Evolutionary conservation across 2,888 invertebrate species (phyloP).

Genomic region (Cactoblastis cactorum): DNA sequence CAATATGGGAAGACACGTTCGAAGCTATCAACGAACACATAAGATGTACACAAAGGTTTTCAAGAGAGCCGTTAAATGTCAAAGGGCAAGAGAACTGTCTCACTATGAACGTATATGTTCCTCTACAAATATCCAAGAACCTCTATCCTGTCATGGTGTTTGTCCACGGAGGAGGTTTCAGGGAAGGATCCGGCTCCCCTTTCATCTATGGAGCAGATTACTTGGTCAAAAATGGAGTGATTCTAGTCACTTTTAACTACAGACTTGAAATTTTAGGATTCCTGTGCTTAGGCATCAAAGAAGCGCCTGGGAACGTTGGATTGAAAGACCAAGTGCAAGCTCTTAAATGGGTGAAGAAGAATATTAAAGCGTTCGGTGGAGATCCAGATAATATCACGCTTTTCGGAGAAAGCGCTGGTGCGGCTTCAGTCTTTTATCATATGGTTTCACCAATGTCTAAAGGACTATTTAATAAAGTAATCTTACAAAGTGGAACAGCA

Average conservation of each 20-base stretch:
- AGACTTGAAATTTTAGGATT: slow-evolving; percentile 65
- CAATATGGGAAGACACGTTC: slow-evolving; percentile 49
- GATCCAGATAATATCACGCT: slow-evolving; percentile 61
- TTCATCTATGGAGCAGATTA: slow-evolving; percentile 62
- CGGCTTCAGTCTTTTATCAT: slow-evolving; percentile 59
- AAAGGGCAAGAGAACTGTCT: slow-evolving; percentile 61
- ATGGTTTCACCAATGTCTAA: slow-evolving; percentile 59
- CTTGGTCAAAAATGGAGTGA: slow-evolving; percentile 50
- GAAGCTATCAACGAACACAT: slow-evolving; percentile 54
- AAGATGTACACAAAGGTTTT: slow-evolving; percentile 57
- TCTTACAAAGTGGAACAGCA: slow-evolving; percentile 65
- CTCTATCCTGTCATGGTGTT: slow-evolving; percentile 64
- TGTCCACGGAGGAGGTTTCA: slow-evolving; percentile 67
- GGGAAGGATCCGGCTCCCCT: slow-evolving; percentile 60
- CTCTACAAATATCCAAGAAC: slow-evolving; percentile 25
- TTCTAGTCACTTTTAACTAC: slow-evolving; percentile 65
- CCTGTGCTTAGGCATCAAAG: slow-evolving; percentile 58
- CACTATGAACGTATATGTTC: slow-evolving; percentile 59
- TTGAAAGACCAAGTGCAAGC: slow-evolving; percentile 68
- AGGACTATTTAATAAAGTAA: slow-evolving; percentile 60
- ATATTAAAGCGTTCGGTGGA: slow-evolving; percentile 60
- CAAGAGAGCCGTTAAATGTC: slow-evolving; percentile 33
- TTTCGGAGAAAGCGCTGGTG: slow-evolving; percentile 71
- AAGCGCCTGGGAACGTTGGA: slow-evolving; percentile 65
- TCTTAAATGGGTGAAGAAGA: slow-evolving; percentile 55